Evolutionary conservation across 2,797 vertebrate species (phyloP), one percentile per base, ranked within the genome.

Genomic region (Tokudaia tokunoshimensis): DNA sequence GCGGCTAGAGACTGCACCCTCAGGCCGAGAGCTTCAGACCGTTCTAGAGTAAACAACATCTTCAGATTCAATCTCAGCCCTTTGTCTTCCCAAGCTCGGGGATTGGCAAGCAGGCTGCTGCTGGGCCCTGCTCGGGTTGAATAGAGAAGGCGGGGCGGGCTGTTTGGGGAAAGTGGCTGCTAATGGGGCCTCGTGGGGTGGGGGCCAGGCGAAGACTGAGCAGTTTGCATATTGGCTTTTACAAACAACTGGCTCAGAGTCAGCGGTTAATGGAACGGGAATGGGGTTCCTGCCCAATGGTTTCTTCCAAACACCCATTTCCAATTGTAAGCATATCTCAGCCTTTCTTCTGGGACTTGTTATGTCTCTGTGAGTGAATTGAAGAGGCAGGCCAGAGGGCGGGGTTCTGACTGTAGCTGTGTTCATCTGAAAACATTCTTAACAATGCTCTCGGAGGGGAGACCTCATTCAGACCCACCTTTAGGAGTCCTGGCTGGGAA

Each of bases 201-300:
- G 97, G 97, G 98, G 96, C 81, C 89, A 97, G 97, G 98, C 97
- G 94, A 96, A 96, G 97, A 94, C 97, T 57, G 97, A 97, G 98
- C 98, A 97, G 98, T 98, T 98, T 98, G 98, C 98, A 98, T 98
- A 98, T 98, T 99, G 98, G 98, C 98, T 99, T 99, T 98, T 98
- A 98, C 98, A 98, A 98, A 98, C 98, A 98, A 95, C 98, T 99
- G 99, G 99, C 98, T 97, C 81, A 0, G 94, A 99, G 98, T 99
- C 99, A 98, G 98, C 97, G 97, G 98, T 98, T 99, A 99, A 99
- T 99, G 98, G 98, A 98, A 98, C 97, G 97, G 98, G 98, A 98
- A 98, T 98, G 98, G 98, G 98, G 98, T 98, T 98, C 97, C 98
- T 98, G 97, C 98, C 98, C 97, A 97, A 98, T 98, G 98, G 98